Evolutionary conservation across 2,113 vertebrate genomes (phyloP).

Genomic region (Hyperopisus bebe): DNA sequence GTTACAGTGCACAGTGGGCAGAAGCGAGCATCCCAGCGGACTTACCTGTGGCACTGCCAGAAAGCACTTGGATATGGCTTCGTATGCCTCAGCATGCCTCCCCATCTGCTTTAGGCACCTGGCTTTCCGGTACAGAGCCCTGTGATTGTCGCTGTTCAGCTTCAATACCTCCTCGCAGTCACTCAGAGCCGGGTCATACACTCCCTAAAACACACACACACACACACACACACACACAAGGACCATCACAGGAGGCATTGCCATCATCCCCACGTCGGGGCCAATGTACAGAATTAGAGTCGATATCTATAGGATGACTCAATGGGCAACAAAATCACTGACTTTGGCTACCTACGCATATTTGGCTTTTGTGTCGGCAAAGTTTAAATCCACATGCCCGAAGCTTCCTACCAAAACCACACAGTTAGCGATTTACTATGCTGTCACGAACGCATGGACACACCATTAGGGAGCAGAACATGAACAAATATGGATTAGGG

Average conservation of each 20-base stretch:
- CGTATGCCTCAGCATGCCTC: conserved; percentile 82
- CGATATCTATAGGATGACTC: background rate
- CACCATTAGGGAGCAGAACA: background rate
- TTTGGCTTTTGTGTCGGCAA: background rate
- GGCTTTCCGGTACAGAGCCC: conserved; percentile 84
- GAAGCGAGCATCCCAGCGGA: background rate
- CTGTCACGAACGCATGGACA: background rate
- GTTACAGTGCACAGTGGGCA: background rate
- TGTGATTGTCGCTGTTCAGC: conserved; percentile 79
- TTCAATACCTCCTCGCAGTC: conserved; percentile 81
- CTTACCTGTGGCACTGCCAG: conserved; percentile 85
- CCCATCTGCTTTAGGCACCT: conserved; percentile 81
- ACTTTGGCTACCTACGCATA: background rate
- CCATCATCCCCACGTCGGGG: background rate
- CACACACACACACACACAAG: background rate
- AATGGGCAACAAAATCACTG: background rate
- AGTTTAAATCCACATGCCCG: background rate
- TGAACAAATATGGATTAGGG: background rate
- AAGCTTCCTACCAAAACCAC: background rate
- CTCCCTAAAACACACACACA: conserved; percentile 56
- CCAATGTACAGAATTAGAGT: background rate
- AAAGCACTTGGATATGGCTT: conserved; percentile 89
- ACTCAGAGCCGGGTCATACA: conserved; percentile 77
- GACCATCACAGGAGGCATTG: too few relatives aligned
- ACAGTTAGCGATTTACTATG: background rate